Base-by-base conservation (phyloP, 1,140 invertebrate species). In the Cydia splendana region DNA sequence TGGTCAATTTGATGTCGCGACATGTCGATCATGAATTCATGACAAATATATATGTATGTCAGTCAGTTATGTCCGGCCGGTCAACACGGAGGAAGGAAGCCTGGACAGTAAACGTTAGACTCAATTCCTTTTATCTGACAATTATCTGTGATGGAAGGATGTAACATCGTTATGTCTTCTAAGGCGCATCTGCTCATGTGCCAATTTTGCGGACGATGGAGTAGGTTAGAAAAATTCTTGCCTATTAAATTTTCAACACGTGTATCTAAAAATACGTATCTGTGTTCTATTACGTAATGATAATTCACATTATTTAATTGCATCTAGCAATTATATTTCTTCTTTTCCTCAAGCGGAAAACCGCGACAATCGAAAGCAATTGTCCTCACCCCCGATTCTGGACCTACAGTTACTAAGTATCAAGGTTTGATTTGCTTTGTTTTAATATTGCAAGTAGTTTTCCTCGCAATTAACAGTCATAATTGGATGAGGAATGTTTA, bases 321-420 rank as follows among this genome's bases (percentile, higher is more conserved):
- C 57, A 62, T 15, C 6, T n/a, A 53, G 51, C 57, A 24, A 62
- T 62, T 62, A 71, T n/a, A 18, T 38, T 42, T 71, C 15, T 71
- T 71, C 30, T 71, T 71, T 71, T 71, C 67, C 30, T 42, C 30
- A 42, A 71, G 7, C 18, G 67, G 67, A 71, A 71, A 45, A 71
- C 67, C 34, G 30, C 15, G 30, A 13, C 34, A 71, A 71, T 71
- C 34, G 34, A 38, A 71, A 38, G 67, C n/a, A 4, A 15, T 6
- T n/a, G 30, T 69, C 30, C 13, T 15, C 65, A 12, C 13, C 6
- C 4, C 13, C 65, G 30, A 69, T 5, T 30, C 2, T 69, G 65
- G 10, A 5, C 65, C 67, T 71, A 45, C 67, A 42, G 34, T 18
- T 45, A 71, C 2, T 71, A 34, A 34, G 34, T 42, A 71, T 42